phyloP scores from a whole-genome alignment of 2,113 vertebrate species.

The Coturnix japonica region DNA sequence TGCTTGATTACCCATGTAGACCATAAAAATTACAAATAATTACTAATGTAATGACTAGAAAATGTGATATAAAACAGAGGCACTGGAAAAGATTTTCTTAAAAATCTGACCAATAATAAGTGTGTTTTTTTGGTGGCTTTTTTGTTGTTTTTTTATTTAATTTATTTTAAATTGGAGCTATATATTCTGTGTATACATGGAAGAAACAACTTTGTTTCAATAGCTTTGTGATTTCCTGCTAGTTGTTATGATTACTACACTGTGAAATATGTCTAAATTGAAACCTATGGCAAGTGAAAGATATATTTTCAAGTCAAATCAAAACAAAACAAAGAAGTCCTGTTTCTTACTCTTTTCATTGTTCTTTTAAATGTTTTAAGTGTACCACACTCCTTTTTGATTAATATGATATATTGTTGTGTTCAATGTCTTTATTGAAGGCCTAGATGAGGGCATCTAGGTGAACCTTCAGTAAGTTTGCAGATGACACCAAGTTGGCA shows the following conservation, averaged over 20 bases:
- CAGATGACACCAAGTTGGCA: too few species aligned
- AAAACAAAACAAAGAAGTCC: neutral
- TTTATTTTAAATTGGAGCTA: neutral
- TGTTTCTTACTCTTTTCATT: neutral
- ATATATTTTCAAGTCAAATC: neutral
- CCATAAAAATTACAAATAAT: neutral
- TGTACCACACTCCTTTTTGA: rapidly evolving
- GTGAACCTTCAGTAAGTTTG: too few species aligned
- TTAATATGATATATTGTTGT: neutral
- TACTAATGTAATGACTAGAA: neutral
- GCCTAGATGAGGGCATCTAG: too few species aligned
- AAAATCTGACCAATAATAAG: neutral
- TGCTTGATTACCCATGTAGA: neutral
- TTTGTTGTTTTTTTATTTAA: neutral
- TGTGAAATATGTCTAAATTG: neutral
- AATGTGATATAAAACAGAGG: neutral
- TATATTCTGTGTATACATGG: neutral
- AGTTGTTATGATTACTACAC: neutral
- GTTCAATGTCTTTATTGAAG: too few species aligned
- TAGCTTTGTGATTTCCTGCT: neutral
- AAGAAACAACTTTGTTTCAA: neutral
- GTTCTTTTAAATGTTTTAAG: neutral
- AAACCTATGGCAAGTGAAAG: neutral
- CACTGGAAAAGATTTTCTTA: neutral
- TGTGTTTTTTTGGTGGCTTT: too few species aligned